Evolutionary conservation across 2,113 vertebrate species (phyloP).

Genomic region (Thamnophis sirtalis): DNA sequence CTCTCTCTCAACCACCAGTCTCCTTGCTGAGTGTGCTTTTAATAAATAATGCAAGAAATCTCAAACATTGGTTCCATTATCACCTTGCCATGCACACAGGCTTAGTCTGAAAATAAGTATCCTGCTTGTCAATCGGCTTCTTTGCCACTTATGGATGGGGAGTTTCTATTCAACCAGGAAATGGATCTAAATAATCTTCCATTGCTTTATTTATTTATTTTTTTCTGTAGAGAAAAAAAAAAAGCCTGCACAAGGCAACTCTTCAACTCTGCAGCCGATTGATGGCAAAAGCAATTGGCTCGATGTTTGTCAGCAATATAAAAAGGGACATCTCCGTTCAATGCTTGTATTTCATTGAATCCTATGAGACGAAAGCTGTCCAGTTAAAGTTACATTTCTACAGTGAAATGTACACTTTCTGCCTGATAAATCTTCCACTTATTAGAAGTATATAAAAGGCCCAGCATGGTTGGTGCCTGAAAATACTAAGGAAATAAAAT

Average conservation of each 20-base stretch:
- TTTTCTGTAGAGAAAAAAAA: slow-evolving; percentile 21
- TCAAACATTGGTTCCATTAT: neutral
- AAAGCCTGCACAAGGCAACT: slow-evolving; percentile 15
- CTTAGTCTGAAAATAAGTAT: neutral
- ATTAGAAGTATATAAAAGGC: slow-evolving; percentile 2
- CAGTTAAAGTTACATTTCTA: neutral
- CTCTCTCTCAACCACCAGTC: neutral
- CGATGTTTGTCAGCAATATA: slow-evolving; percentile 23
- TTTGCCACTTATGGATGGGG: neutral
- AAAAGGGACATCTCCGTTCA: slow-evolving; percentile 25
- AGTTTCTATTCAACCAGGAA: slow-evolving; percentile 11
- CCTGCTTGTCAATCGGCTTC: neutral
- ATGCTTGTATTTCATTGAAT: neutral
- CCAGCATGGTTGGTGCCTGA: fast-evolving
- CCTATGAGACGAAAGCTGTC: neutral
- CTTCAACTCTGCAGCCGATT: slow-evolving; percentile 42
- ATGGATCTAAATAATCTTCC: slow-evolving; percentile 19
- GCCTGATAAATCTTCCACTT: neutral
- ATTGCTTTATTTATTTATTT: neutral
- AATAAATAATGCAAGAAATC: neutral
- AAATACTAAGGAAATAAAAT: slow-evolving; percentile 2
- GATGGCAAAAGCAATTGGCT: slow-evolving; percentile 48
- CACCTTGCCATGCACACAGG: neutral
- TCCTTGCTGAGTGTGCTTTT: neutral
- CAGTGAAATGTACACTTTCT: neutral